phyloP scores from a whole-genome alignment of 2,797 vertebrate genomes.

The Margarornis squamiger region DNA sequence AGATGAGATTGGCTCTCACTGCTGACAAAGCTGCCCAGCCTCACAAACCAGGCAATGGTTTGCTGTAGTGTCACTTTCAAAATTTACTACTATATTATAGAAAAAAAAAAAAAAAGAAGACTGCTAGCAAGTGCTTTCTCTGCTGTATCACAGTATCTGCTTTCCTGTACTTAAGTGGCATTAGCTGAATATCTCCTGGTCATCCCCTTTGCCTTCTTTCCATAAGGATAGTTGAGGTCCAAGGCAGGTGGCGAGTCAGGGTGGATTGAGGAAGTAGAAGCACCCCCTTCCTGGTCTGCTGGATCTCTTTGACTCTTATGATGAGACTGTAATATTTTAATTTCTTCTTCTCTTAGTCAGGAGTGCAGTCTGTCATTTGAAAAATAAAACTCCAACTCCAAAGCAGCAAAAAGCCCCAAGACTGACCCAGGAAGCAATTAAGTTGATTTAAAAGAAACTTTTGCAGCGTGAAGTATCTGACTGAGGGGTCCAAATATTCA shows the following conservation, averaged over 20 bases:
- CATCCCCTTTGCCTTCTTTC: background rate
- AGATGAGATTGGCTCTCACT: background rate
- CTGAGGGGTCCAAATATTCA: rapidly evolving
- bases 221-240: background rate
- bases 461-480: background rate
- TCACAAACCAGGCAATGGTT: background rate
- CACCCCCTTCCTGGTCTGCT: background rate
- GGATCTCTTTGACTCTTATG: background rate
- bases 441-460: background rate
- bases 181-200: background rate
- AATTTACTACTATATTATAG: background rate
- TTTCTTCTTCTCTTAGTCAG: background rate
- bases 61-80: background rate
- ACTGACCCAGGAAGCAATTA: background rate
- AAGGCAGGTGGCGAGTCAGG: background rate
- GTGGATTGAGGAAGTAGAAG: background rate
- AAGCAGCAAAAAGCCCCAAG: background rate
- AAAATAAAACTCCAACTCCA: background rate
- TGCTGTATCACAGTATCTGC: background rate
- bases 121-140: background rate
- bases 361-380: background rate
- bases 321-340: background rate
- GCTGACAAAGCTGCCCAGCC: background rate
- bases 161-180: background rate
- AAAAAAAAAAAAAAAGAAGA: background rate